Base-by-base conservation (phyloP, 2,888 invertebrate species). In the Masnerella sp. region DNA sequence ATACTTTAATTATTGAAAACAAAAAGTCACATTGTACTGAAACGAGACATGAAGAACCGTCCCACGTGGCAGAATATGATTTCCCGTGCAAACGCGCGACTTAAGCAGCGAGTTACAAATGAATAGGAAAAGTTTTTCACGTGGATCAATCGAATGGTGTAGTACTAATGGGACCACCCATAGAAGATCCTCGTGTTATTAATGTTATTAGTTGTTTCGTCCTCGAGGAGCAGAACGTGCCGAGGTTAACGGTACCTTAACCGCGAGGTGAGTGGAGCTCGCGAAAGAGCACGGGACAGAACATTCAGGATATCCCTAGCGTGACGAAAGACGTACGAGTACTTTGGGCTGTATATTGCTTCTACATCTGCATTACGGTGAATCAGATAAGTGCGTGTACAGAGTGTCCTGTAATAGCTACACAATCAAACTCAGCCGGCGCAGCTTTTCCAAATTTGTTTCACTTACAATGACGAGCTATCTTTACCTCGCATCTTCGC, bases 161-260 rank as follows among this genome's bases (percentile, higher is more conserved):
- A 64, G 42, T 67, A 67, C 75, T 71, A 68, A 74, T 65, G 64
- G 74, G 76, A 76, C 76, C 76, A 76, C 76, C 74, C 76, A 76
- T 65, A 47, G 61, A 32, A 62, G 59, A 71, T 68, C 61, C 56
- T 70, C 67, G 74, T 70, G 76, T 81, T 81, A 80, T 82, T 79
- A 81, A 81, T 79, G 79, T 80, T 80, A 81, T 80, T 81, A 81
- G 80, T 80, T 75, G 78, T 78, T 80, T 80, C 77, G 81, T 82
- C 78, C 77, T 76, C 79, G 76, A 75, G 68, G 77, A 72, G 77
- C 75, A 68, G 78, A 79, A 78, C 79, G 80, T 68, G 77, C 76
- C 74, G 78, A 71, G 69, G 54, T 78, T 82, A 82, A 81, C 82
- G 82, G 82, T 81, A 82, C 74, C 75, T 74, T 62, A 75, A 75